Base-by-base conservation (phyloP, 2,888 invertebrate species). In the Caenorhabditis japonica region DNA sequence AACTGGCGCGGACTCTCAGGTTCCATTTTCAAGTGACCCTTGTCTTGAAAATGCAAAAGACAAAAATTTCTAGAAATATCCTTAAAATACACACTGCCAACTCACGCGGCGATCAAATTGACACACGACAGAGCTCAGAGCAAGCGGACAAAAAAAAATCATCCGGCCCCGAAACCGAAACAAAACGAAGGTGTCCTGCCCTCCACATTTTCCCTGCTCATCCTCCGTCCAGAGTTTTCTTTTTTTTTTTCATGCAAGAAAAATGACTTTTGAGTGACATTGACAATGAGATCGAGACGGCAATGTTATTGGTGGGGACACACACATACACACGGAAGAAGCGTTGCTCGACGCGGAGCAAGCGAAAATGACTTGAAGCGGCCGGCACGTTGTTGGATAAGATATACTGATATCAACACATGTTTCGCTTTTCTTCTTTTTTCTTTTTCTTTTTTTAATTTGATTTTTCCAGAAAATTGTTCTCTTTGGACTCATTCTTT, bases 231-330 rank as follows among this genome's bases (percentile, higher is more conserved):
- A 43, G 21, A 33, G 58, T 10, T 33, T 17, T 7, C n/a, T 25
- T 23, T 41, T 64, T 66, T 56, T 56, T 56, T 51, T 49, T 66
- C 66, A 66, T 66, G 66, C 56, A 66, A 58, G 46, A 66, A 66
- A 56, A 51, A 56, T 66, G 64, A 64, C 64, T 64, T 64, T 55
- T 64, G 66, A 66, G 56, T 66, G 66, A 66, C 66, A 66, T 66
- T 43, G 55, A 23, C 51, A 30, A 30, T 30, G 10, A 30, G 66
- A 13, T 44, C n/a, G 66, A 66, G 66, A 66, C 66, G n/a, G 66
- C 66, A 66, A 56, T 66, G 66, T 58, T 58, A 66, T 56, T 56
- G 56, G 64, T 34, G 27, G 25, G 41, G 39, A 25, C 27, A 13
- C 39, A 38, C 17, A 17, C 23, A 38, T n/a, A n/a, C n/a, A n/a